Conservation (phyloP, 2,113 vertebrate species). For the Amblyornis subalaris region DNA sequence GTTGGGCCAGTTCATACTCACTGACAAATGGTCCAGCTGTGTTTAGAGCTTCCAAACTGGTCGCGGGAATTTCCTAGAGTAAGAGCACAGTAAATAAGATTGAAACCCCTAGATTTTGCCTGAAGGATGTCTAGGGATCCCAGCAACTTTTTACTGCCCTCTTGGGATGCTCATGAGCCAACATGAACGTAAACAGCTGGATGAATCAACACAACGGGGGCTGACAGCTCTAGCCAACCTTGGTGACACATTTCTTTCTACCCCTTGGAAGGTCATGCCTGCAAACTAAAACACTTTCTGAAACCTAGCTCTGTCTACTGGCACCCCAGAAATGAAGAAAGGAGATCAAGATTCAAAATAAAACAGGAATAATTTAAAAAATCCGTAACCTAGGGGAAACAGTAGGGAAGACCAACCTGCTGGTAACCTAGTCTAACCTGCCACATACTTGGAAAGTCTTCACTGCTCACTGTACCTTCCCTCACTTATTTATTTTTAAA, state of each 20-base stretch:
- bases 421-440: not conserved
- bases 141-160: not conserved
- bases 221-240: not conserved
- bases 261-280: not conserved
- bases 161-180: not conserved
- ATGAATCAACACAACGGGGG: not conserved
- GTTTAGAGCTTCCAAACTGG: not conserved
- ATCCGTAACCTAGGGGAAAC: not conserved
- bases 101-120: conserved; percentile 5
- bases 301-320: not conserved
- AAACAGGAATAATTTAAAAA: not conserved
- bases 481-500: not conserved
- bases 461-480: not conserved
- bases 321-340: conserved; percentile 33
- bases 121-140: not conserved
- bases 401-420: conserved; percentile 18
- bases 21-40: not conserved
- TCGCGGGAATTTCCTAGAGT: not conserved
- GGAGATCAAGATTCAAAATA: conserved; percentile 16
- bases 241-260: not conserved
- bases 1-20: not conserved
- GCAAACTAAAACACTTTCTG: not conserved
- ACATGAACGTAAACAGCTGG: not conserved
- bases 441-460: not conserved
- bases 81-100: not conserved